phyloP scores from a whole-genome alignment of 2,113 vertebrate species.

The Cariama cristata region DNA sequence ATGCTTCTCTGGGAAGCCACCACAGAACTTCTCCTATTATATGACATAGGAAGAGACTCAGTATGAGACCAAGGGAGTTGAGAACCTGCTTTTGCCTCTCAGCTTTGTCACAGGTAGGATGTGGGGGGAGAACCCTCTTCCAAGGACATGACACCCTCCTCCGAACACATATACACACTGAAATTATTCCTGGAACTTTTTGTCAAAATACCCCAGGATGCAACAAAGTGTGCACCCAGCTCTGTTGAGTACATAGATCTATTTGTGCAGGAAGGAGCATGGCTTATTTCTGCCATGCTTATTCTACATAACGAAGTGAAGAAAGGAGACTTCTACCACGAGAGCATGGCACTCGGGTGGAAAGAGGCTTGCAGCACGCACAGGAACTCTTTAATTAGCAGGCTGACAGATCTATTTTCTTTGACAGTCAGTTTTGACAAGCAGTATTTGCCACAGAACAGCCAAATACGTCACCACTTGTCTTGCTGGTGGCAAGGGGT shows the following conservation, averaged over 20 bases:
- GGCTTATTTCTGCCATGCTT: not conserved
- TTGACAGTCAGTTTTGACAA: slow-evolving; percentile 1
- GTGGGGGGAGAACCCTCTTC: not conserved
- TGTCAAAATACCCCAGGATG: not conserved
- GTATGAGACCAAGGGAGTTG: not conserved
- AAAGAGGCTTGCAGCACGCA: not conserved
- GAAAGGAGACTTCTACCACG: not conserved
- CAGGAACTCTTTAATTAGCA: not conserved
- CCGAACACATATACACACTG: not conserved
- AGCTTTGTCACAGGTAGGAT: not conserved
- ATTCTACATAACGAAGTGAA: not conserved
- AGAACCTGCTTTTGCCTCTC: not conserved
- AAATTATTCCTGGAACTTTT: not conserved
- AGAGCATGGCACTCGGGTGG: not conserved
- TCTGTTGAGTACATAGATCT: not conserved
- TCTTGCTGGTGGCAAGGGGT: not conserved
- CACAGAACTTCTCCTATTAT: not conserved
- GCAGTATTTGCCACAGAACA: not conserved
- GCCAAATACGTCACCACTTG: not conserved
- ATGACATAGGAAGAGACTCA: not conserved
- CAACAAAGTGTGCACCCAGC: not conserved
- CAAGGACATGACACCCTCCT: not conserved
- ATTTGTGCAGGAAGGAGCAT: not conserved
- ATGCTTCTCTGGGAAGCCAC: not conserved
- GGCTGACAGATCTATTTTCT: not conserved